phyloP scores from a whole-genome alignment of 1,140 invertebrate species.

The Drosophila seguyi region DNA sequence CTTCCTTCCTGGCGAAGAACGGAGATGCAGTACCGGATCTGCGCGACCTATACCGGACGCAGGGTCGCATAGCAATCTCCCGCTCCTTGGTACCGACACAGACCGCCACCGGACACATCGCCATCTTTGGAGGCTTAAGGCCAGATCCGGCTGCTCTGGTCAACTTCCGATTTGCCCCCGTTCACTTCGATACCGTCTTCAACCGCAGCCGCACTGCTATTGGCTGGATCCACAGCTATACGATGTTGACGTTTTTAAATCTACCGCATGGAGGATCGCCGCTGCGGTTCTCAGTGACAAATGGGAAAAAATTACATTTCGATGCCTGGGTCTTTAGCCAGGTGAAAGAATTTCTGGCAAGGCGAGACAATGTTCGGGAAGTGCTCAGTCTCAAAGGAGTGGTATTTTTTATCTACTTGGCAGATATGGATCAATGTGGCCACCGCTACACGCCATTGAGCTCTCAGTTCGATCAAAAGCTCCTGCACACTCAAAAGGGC shows the following conservation, averaged over 20 bases:
- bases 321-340: conserved; percentile 10
- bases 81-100: conserved; percentile 97
- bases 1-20: conserved; percentile 88
- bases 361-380: conserved; percentile 76
- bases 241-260: neutral
- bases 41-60: conserved; percentile 70
- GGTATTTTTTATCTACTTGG: conserved; percentile 94
- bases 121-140: conserved; percentile 96
- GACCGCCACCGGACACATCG: conserved; percentile 97
- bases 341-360: conserved; percentile 87
- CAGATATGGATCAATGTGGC: conserved; percentile 93
- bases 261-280: conserved; percentile 6
- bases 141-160: conserved; percentile 97
- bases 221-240: conserved; percentile 87
- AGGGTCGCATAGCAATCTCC: conserved; percentile 94
- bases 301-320: neutral
- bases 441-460: conserved; percentile 91
- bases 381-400: conserved; percentile 88
- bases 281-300: neutral
- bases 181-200: conserved; percentile 98
- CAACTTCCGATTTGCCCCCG: conserved; percentile 98
- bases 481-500: conserved; percentile 92
- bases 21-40: conserved; percentile 57
- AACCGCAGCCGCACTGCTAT: conserved; percentile 90
- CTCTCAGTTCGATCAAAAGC: conserved; percentile 92